Evolutionary conservation across 2,888 invertebrate genomes (phyloP), one percentile per base, ranked within the genome.

Genomic region (Lottia gigantea): DNA sequence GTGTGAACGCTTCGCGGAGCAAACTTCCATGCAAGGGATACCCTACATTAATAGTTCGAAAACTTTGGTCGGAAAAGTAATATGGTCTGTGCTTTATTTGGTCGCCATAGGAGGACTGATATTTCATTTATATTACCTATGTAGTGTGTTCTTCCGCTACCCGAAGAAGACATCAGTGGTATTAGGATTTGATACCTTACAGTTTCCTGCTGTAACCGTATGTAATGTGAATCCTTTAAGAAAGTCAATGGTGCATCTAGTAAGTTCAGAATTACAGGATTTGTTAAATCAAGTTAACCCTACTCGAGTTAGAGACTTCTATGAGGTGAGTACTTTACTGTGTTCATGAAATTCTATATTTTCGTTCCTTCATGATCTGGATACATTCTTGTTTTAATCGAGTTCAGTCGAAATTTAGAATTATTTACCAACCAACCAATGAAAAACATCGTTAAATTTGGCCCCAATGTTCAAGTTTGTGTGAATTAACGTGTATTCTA

Each of bases 211-310:
- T 0, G 40, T 68, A 14, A 68, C 68, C 3, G n/a, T 64, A 11
- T 68, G 68, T 49, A 68, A 68, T n/a, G 46, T 68, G 8, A 68
- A 68, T 62, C 68, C 68, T 19, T 31, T 68, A 11, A 61, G 64
- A 26, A 62, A 15, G 16, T 64, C 64, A 2, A 19, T 19, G 64
- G 19, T 63, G 12, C 15, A 46, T 4, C n/a, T 62, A 23, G 23
- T 45, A 15, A 31, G 67, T 8, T 7, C 67, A 8, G n/a, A 25
- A 16, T 23, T 55, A 3, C 55, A 23, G 7, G 3, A 26, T 14
- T 19, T 45, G 16, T 14, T 64, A 23, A 23, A 55, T 23, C 6
- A 19, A 11, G 55, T 14, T 14, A 55, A 55, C 19, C 55, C 55
- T 3, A 23, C 55, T 23, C 19, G 14, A 3, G 55, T 55, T 19